Conservation (phyloP, 2,797 vertebrate species). For the Dermochelys coriacea region DNA sequence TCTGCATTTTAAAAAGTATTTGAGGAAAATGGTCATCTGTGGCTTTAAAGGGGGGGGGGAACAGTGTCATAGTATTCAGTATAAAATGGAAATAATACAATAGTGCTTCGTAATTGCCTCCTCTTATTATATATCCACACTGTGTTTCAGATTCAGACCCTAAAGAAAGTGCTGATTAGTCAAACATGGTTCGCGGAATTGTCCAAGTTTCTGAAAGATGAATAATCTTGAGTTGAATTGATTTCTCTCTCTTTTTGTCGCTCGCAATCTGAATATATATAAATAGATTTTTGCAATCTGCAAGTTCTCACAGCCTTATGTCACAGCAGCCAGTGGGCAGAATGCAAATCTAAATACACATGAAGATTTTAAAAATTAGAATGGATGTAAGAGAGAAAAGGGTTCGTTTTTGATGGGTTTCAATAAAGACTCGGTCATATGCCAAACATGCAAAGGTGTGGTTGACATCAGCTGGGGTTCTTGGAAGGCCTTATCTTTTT, state of each 20-base stretch:
- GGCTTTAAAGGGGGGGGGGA: neutral
- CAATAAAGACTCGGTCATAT: neutral
- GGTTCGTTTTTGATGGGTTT: neutral
- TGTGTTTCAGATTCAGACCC: neutral
- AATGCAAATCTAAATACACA: accelerated
- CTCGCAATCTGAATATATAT: neutral
- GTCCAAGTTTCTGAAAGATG: neutral
- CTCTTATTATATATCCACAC: neutral
- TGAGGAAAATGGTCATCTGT: neutral
- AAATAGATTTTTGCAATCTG: neutral
- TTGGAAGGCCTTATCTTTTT: neutral
- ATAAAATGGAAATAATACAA: neutral
- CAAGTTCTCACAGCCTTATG: neutral
- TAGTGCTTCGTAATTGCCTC: neutral
- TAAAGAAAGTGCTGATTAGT: neutral
- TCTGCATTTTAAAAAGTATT: neutral
- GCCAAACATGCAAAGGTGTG: neutral
- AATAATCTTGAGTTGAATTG: neutral
- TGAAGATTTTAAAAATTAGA: neutral
- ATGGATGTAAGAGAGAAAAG: neutral
- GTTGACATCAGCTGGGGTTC: neutral
- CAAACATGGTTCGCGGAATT: neutral
- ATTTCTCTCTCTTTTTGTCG: accelerated
- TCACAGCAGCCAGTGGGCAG: accelerated
- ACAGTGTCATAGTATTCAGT: neutral